These are phyloP conservation scores for Andricus grossulariae DNA, from an alignment of 1,140 invertebrate genomes.

Conservation along the genomic window DNA sequence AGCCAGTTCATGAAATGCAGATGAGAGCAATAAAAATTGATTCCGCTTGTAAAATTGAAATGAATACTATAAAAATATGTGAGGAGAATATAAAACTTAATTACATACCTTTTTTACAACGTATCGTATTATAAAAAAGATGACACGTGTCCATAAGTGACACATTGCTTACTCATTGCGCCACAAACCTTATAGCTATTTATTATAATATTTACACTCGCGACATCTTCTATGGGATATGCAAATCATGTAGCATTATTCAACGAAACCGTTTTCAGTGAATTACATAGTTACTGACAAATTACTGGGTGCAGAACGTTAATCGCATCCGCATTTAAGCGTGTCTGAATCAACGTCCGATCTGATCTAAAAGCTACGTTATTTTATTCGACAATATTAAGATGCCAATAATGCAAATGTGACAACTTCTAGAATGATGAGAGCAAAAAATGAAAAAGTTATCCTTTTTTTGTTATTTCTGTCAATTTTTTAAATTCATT, in stretches of 20 bases:
- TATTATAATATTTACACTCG: neutral
- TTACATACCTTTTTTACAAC: too few relatives aligned
- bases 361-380: neutral
- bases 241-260: neutral
- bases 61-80: too few relatives aligned
- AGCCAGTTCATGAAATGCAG: too few relatives aligned
- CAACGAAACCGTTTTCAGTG: neutral
- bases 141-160: constrained; percentile 10
- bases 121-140: neutral
- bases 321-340: constrained; percentile 6
- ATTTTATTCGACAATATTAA: neutral
- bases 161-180: neutral
- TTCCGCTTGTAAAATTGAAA: too few relatives aligned
- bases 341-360: constrained; percentile 10
- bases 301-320: neutral
- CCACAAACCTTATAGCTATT: neutral
- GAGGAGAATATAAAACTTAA: too few relatives aligned
- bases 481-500: too few relatives aligned
- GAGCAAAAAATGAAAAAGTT: neutral
- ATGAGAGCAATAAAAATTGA: too few relatives aligned
- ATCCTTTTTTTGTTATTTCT: too few relatives aligned
- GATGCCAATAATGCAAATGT: neutral
- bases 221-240: neutral
- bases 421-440: neutral
- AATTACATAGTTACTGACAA: constrained; percentile 9